Base-by-base conservation (phyloP, 2,113 vertebrate genomes). In the Emydocephalus ijimae region DNA sequence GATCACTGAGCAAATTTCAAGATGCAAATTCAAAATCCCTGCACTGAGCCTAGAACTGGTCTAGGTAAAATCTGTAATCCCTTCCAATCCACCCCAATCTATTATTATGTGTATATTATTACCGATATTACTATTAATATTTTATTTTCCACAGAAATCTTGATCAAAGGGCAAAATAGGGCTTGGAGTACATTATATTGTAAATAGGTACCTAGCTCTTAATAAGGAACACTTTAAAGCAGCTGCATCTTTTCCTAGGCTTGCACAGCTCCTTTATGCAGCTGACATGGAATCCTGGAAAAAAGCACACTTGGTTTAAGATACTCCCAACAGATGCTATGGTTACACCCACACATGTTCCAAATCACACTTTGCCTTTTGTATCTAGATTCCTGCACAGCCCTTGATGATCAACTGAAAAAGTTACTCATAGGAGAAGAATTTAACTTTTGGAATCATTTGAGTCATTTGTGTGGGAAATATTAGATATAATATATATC, bases 391-490 rank as follows among this genome's bases (percentile, higher is more conserved):
- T 74, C n/a, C 34, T 43, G 18, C 34, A 81, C 18, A 81, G 34
- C 18, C 52, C 26, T 52, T 52, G 92, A 23, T 8, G 24, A 21
- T 23, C 34, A 89, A 43, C 9, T 59, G 29, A 56, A 81, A 90
- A 34, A 54, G 24, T 52, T 54, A 74, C 11, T 54, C n/a, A 55
- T 52, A 2, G 39, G 15, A 93, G 20, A 3, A 86, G 48, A 74
- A 74, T 89, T 89, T 0, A 0, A 89, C 93, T 96, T 95, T 92
- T 94, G 74, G 39, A 94, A 92, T 95, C 95, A 93, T 93, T 94
- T 96, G 11, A n/a, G 11, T 85, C 92, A 91, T 94, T 93, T 96
- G 96, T 94, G 89, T 81, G 92, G 93, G 95, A 97, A 97, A 96
- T 90, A 91, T 94, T 95, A 50, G 48, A 7, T 50, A 50, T 50